Conservation (phyloP, 2,797 vertebrate species). For the Leptodactylus fallax region DNA sequence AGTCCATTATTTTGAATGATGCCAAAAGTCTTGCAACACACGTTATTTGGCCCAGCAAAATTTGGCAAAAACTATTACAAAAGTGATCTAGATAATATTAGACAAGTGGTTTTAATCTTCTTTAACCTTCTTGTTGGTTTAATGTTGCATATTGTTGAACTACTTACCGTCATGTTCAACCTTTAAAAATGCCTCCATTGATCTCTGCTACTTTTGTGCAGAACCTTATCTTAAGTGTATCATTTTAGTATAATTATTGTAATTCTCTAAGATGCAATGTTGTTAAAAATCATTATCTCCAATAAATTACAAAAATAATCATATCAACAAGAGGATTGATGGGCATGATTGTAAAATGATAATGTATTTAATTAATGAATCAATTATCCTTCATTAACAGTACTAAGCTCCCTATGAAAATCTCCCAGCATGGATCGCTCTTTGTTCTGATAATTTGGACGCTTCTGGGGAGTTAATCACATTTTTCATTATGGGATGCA, state of each 20-base stretch:
- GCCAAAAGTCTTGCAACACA: no score
- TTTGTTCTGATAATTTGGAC: conserved; percentile 27
- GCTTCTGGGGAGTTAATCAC: conserved; percentile 21
- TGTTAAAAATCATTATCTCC: conserved; percentile 28
- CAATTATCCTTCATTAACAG: conserved; percentile 40
- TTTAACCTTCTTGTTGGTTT: no score
- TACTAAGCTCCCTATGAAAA: conserved; percentile 22
- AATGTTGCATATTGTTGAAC: no score
- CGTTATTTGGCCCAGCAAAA: no score
- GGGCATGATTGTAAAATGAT: conserved; percentile 34
- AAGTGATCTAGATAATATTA: no score
- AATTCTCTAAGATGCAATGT: conserved; percentile 26
- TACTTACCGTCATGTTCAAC: not conserved
- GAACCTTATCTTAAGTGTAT: not conserved
- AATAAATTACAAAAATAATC: conserved; percentile 41
- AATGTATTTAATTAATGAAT: conserved; percentile 43
- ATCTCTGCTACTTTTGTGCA: not conserved
- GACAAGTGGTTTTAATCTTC: no score
- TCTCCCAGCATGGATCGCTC: conserved; percentile 12
- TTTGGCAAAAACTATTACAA: no score
- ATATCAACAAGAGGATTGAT: conserved; percentile 15
- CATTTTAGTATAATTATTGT: conserved; percentile 7
- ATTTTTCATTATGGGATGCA: not conserved
- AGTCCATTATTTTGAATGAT: no score
- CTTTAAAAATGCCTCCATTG: not conserved